These are phyloP conservation scores for Cephalopterus ornatus DNA, from an alignment of 2,113 vertebrate species.

Conservation along the genomic window DNA sequence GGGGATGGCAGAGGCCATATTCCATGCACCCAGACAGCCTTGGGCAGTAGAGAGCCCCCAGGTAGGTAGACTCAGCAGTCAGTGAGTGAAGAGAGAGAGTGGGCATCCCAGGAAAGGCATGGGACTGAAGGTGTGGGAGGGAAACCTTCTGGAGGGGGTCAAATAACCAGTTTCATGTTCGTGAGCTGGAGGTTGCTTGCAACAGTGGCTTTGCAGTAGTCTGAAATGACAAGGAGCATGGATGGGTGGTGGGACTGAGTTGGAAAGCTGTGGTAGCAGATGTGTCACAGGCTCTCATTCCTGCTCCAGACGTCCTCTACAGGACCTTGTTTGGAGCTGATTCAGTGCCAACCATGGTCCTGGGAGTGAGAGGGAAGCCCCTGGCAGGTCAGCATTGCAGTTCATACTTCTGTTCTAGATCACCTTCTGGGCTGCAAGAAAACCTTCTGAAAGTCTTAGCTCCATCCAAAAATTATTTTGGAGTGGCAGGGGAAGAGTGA, in stretches of 20 bases:
- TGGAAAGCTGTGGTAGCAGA: not conserved
- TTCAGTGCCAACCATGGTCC: not conserved
- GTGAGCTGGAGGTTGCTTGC: not conserved
- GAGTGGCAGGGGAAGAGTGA: not conserved
- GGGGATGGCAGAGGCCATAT: not conserved
- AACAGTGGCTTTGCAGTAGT: not conserved
- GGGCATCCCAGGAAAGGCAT: not conserved
- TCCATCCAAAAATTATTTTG: not conserved
- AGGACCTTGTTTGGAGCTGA: not conserved
- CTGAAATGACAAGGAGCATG: not conserved
- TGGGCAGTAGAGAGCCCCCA: rapidly evolving
- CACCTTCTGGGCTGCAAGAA: not conserved
- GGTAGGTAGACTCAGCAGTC: not conserved
- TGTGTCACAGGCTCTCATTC: rapidly evolving
- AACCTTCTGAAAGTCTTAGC: not conserved
- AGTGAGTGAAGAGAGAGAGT: not conserved
- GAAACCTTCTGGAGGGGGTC: not conserved
- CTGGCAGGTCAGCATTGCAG: not conserved
- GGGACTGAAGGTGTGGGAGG: not conserved
- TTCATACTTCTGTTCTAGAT: not conserved
- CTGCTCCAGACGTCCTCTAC: not conserved
- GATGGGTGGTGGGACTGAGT: not conserved
- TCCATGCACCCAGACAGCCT: not conserved
- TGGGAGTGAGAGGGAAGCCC: not conserved
- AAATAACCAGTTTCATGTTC: not conserved